A percentile compares a stretch with the other conserved stretches of the same genome.
phyloP scores from a whole-genome alignment of 2,888 invertebrate species.

The Willowsia nigromaculata region DNA sequence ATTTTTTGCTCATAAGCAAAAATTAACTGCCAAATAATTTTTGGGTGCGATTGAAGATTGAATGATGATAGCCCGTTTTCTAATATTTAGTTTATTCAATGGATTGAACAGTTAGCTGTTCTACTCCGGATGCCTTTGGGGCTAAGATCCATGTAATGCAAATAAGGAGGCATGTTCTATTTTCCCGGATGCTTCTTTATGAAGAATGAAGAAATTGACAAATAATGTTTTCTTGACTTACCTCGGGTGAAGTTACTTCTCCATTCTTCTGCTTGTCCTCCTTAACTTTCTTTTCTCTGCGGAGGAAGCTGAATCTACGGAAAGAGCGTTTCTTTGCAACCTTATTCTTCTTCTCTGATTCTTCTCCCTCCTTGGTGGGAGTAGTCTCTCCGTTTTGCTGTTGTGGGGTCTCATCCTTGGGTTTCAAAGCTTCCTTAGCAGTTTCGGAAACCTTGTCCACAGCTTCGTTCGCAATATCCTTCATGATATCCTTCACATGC shows the following conservation, averaged over 20 bases:
- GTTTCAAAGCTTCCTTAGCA: constrained; percentile 73
- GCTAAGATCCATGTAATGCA: neutral
- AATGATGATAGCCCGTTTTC: too few relatives aligned
- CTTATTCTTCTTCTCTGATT: constrained; percentile 76
- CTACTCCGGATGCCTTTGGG: too few relatives aligned
- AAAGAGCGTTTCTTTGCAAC: constrained; percentile 76
- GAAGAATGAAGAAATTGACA: neutral
- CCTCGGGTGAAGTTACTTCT: constrained; percentile 77
- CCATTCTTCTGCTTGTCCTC: constrained; percentile 78
- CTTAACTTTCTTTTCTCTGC: constrained; percentile 77
- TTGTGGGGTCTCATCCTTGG: constrained; percentile 38
- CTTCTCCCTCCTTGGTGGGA: constrained; percentile 73
- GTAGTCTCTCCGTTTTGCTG: constrained; percentile 58
- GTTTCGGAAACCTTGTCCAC: constrained; percentile 75
- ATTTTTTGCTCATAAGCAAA: too few relatives aligned
- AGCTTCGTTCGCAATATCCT: constrained; percentile 74
- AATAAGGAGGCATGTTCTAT: neutral
- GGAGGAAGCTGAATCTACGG: constrained; percentile 78
- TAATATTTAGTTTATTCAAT: too few relatives aligned
- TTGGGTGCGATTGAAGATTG: too few relatives aligned
- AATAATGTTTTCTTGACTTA: constrained; percentile 52
- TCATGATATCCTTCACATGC: constrained; percentile 77
- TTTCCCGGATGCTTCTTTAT: neutral
- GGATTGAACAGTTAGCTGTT: too few relatives aligned
- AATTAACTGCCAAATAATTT: too few relatives aligned